These are phyloP conservation scores for Entomobrya multifasciata DNA, from an alignment of 2,888 invertebrate genomes.

Conservation along the genomic window DNA sequence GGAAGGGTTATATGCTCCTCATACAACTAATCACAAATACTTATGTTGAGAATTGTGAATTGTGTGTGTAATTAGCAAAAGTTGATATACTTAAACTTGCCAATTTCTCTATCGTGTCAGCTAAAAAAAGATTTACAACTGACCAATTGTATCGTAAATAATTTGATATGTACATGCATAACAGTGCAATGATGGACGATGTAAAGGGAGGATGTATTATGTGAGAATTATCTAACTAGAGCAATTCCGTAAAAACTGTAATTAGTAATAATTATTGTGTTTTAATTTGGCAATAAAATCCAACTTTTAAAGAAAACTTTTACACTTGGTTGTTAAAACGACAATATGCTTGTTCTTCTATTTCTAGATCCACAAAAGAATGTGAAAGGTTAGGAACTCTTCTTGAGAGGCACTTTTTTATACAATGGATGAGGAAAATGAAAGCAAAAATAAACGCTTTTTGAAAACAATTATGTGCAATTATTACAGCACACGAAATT, in stretches of 20 bases:
- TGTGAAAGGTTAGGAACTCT: not conserved
- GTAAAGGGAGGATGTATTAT: not conserved
- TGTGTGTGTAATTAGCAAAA: too few relatives aligned
- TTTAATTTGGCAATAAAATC: not conserved
- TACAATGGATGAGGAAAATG: slow-evolving; percentile 3
- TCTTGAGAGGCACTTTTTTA: not conserved
- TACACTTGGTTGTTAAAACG: too few relatives aligned
- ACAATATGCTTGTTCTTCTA: too few relatives aligned
- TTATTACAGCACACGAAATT: too few relatives aligned
- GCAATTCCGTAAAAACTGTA: not conserved
- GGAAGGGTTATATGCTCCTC: slow-evolving; percentile 2
- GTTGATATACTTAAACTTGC: not conserved
- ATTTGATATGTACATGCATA: too few relatives aligned
- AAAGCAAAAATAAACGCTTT: not conserved
- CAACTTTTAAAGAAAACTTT: too few relatives aligned
- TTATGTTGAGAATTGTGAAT: too few relatives aligned
- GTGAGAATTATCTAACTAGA: slow-evolving; percentile 42
- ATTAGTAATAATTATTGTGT: not conserved
- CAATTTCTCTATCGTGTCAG: slow-evolving; percentile 29
- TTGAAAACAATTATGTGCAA: too few relatives aligned
- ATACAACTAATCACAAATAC: not conserved
- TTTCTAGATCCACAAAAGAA: not conserved
- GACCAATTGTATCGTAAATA: too few relatives aligned
- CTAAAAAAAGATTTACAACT: too few relatives aligned
- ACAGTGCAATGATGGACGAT: too few relatives aligned